Percentiles rank a stretch among this genome's conserved stretches.
phyloP scores from a whole-genome alignment of 2,113 vertebrate genomes.

The Grallaria varia region DNA sequence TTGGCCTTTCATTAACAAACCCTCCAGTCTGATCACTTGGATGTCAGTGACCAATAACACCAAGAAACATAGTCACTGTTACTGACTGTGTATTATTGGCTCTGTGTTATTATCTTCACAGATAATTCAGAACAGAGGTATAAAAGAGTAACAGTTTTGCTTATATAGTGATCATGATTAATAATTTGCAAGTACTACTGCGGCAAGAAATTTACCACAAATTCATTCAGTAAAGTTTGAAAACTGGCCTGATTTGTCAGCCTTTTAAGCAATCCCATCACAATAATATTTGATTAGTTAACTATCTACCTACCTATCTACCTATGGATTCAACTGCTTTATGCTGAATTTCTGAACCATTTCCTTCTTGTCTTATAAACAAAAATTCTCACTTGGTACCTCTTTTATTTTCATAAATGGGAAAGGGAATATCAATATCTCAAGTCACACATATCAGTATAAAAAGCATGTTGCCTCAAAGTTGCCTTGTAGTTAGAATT shows the following conservation, averaged over 20 bases:
- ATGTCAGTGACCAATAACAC: fast-evolving
- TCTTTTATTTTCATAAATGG: background rate
- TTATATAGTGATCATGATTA: background rate
- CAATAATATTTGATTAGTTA: background rate
- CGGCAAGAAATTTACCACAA: background rate
- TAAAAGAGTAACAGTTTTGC: background rate
- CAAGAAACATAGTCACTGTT: fast-evolving
- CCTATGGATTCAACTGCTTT: background rate
- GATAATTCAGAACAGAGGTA: background rate
- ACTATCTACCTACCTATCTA: background rate
- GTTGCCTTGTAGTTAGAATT: background rate
- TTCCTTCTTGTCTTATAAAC: background rate
- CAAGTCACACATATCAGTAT: background rate
- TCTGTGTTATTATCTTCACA: background rate
- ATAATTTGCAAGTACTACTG: background rate
- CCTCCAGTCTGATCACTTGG: background rate
- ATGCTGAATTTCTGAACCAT: background rate
- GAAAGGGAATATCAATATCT: background rate
- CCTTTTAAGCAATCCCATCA: background rate
- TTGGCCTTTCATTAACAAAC: background rate
- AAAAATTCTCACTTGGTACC: background rate
- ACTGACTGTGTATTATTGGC: background rate
- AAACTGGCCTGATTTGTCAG: background rate
- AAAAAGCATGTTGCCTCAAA: background rate
- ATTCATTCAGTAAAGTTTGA: background rate